These are phyloP conservation scores for Lipophrys pholis DNA, from an alignment of 2,113 vertebrate species.

Conservation along the genomic window DNA sequence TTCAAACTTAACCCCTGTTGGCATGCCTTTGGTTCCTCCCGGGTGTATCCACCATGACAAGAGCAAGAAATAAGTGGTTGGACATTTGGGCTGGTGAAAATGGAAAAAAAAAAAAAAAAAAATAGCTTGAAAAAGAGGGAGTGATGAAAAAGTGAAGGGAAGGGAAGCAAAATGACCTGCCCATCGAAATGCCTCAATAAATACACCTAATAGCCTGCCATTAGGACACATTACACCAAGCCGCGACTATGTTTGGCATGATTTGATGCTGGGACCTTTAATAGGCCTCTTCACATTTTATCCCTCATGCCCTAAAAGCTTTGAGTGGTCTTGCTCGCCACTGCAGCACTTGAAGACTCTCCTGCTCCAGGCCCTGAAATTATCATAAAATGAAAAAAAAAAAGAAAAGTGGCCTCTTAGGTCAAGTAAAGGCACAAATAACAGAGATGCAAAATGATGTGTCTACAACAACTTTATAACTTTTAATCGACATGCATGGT, in stretches of 20 bases:
- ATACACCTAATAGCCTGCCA: constrained; percentile 38
- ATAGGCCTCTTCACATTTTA: constrained; percentile 40
- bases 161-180: constrained; percentile 21
- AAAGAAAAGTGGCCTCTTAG: constrained; percentile 16
- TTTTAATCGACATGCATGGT: neutral
- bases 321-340: constrained; percentile 61
- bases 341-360: constrained; percentile 54
- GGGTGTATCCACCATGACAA: no score
- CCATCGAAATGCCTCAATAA: constrained; percentile 30
- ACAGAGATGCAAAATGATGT: neutral
- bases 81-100: neutral
- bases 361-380: constrained; percentile 31
- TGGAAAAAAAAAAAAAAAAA: neutral
- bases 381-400: constrained; percentile 37
- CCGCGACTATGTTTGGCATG: constrained; percentile 34
- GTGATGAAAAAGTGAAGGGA: constrained; percentile 13
- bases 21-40: no score
- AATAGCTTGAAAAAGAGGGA: neutral
- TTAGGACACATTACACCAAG: constrained; percentile 44
- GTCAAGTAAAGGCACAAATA: constrained; percentile 39
- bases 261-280: constrained; percentile 32
- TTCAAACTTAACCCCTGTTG: no score
- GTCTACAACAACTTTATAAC: neutral
- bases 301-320: constrained; percentile 60
- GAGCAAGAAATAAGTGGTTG: neutral